Evolutionary conservation across 23 tunicate species (phyloP), one percentile per base, ranked within the genome.

Genomic region (Halocynthia roretzi): DNA sequence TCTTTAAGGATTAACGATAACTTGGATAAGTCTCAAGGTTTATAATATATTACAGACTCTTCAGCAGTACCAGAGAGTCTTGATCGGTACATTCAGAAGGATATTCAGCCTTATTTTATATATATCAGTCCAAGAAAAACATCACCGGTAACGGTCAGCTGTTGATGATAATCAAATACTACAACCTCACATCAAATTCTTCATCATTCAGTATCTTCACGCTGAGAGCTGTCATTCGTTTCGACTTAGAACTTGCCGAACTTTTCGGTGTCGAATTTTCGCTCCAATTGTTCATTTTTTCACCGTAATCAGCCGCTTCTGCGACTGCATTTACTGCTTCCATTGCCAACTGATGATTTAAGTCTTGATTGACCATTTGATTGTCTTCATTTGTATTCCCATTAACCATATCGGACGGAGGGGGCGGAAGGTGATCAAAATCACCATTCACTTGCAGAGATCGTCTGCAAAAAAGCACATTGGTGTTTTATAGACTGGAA

Each of bases 241-340:
- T 31, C 44, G 44, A 31, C 4, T 31, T 31, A 4, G 44, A 22
- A 56, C 78, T 74, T 12, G 19, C 12, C 8, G 78, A 54, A 54
- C 78, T 74, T 74, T 74, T 74, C 62, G 78, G 78, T 2, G 78
- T 74, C 21, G 78, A 54, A n/a, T 64, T 74, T 8, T 48, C 60
- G 22, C 78, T 74, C 70, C 70, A 65, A 15, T 65, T 48, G 15
- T 18, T 53, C 23, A 74, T 74, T 54, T 10, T 20, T 8, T 52
- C 19, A 14, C 78, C 78, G 56, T 74, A 54, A 8, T 74, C 23
- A 8, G 22, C 78, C 4, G 62, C 78, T 54, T 74, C 78, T 8
- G 55, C 78, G 1, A 74, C 55, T 12, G 78, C 78, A 64, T 54
- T 54, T 19, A 56, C 22, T 7, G 62, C 78, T 74, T 74, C 78